A percentile compares a stretch with the other conserved stretches of the same genome.
These are phyloP conservation scores for Nothocercus nigrocapillus DNA, from an alignment of 2,113 vertebrate species.

Conservation along the genomic window DNA sequence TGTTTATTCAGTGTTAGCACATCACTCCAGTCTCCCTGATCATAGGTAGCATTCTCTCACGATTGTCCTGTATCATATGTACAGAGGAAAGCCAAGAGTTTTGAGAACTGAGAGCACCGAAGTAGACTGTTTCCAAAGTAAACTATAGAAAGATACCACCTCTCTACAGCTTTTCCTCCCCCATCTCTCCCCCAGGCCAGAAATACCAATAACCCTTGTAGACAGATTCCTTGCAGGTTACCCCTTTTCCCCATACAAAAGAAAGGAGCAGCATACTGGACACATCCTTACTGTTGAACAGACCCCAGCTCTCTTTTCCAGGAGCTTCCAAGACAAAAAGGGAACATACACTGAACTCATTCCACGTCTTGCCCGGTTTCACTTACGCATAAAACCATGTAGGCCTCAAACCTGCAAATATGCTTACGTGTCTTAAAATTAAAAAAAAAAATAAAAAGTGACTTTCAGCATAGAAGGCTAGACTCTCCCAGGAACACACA, in stretches of 20 bases:
- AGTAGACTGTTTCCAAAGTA: neutral
- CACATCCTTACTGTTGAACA: neutral
- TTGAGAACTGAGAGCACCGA: neutral
- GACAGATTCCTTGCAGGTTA: neutral
- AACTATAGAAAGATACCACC: neutral
- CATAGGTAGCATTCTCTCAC: neutral
- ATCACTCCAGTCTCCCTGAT: neutral
- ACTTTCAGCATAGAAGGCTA: neutral
- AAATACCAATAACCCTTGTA: neutral
- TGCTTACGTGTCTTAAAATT: neutral
- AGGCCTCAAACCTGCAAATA: neutral
- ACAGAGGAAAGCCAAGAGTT: accelerated
- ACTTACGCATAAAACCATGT: neutral
- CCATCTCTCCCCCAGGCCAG: neutral
- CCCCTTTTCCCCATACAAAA: neutral
- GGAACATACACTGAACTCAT: accelerated
- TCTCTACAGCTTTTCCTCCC: neutral
- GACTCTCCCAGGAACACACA: too few species aligned
- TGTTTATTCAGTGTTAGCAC: neutral
- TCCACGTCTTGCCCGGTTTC: neutral
- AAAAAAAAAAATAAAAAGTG: neutral
- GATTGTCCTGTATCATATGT: neutral
- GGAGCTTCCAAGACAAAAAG: neutral
- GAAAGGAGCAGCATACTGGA: neutral
- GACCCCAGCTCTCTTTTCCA: neutral